These are phyloP conservation scores for Erpornis zantholeuca DNA, from an alignment of 2,113 vertebrate species.

Conservation along the genomic window DNA sequence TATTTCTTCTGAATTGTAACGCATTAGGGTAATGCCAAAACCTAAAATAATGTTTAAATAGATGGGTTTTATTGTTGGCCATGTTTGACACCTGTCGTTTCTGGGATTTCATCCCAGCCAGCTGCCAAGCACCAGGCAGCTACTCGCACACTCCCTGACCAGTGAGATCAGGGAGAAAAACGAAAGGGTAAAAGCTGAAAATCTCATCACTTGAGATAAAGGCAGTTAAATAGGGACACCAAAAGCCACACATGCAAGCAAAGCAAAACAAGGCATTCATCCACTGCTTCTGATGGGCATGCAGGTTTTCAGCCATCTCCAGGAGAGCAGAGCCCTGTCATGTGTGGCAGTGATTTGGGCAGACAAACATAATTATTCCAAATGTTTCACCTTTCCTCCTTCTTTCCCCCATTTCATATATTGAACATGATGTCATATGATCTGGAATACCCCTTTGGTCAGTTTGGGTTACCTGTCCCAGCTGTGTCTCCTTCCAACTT, in stretches of 20 bases:
- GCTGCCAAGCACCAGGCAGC: neutral
- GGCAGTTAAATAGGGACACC: neutral
- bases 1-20: rapidly evolving
- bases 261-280: neutral
- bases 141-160: rapidly evolving
- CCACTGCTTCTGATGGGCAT: rapidly evolving
- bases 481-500: neutral
- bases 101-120: neutral
- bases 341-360: neutral
- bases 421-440: neutral
- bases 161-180: neutral
- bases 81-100: rapidly evolving
- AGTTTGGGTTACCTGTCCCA: neutral
- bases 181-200: rapidly evolving
- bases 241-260: neutral
- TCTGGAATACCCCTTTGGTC: neutral
- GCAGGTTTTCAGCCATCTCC: neutral
- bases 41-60: too few relatives aligned
- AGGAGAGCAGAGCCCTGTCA: neutral
- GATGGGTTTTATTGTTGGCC: neutral
- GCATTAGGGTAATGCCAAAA: rapidly evolving
- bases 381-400: neutral
- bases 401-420: neutral
- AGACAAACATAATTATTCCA: too few relatives aligned
- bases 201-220: rapidly evolving